Base-by-base conservation (phyloP, 2,888 invertebrate genomes). In the Melangyna quadrimaculata region DNA sequence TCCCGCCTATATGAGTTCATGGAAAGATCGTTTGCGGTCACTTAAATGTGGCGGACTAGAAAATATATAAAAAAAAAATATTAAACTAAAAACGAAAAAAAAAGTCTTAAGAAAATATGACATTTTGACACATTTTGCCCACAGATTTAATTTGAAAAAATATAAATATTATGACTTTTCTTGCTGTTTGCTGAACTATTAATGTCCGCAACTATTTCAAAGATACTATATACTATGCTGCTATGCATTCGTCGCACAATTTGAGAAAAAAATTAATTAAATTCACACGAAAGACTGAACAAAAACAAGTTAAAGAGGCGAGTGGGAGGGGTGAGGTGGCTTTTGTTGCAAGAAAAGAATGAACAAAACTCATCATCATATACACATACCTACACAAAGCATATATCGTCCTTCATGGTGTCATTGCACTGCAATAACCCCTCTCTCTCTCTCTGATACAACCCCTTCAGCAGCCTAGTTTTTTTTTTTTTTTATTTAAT, bases 381-480 rank as follows among this genome's bases (percentile, higher is more conserved):
- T n/a, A n/a, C n/a, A n/a, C n/a, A n/a, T n/a, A n/a, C n/a, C n/a
- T n/a, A 67, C 51, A 67, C 72, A 63, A n/a, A 27, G 19, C 27
- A 43, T 32, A 32, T 65, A 55, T 71, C 83, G 86, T 86, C 86
- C 86, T 86, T 86, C 86, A 81, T 77, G 81, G 86, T 86, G 86
- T 78, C 86, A 86, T 70, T 86, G 86, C 81, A 86, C 86, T 86
- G 81, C 69, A 73, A 86, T 86, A 86, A 81, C 80, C 86, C 73
- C 80, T 80, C n/a, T n/a, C n/a, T n/a, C n/a, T n/a, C n/a, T n/a
- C n/a, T n/a, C 48, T 32, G 43, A 51, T 48, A 59, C 65, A 79
- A 67, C 84, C 84, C 75, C 74, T 57, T 55, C 43, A 81, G 63
- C 81, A 86, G 72, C 86, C 86, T 73, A 86, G 77, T 73, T 86